Conservation (phyloP, 1,140 invertebrate species). For the Trichonephila clavipes region DNA sequence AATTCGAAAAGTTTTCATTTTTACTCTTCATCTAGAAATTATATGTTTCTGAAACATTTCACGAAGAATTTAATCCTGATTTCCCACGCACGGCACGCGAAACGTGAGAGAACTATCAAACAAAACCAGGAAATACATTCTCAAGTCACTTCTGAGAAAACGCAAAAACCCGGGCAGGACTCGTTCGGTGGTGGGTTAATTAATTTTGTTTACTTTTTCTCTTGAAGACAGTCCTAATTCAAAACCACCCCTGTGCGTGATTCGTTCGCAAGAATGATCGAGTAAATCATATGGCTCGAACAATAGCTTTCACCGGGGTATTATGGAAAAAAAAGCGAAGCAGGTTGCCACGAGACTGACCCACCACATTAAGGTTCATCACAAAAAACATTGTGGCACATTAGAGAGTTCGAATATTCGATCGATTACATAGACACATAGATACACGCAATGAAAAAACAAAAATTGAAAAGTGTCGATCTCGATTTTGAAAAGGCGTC, state of each 20-base stretch:
- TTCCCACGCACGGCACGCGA: no score
- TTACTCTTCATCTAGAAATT: no score
- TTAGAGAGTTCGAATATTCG: not conserved
- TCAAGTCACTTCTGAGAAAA: no score
- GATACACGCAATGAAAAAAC: not conserved
- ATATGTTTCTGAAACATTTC: no score
- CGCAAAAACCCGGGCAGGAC: no score
- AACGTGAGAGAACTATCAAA: no score
- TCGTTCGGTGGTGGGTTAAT: no score
- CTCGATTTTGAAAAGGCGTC: conserved; percentile 47
- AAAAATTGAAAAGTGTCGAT: not conserved
- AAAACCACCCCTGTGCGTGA: not conserved
- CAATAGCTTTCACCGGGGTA: not conserved
- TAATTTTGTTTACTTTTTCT: not conserved
- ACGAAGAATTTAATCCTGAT: no score
- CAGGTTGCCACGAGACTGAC: not conserved
- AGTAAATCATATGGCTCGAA: not conserved
- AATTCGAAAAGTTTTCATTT: no score
- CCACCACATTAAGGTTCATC: not conserved
- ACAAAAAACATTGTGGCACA: not conserved
- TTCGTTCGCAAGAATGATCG: not conserved
- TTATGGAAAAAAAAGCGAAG: not conserved
- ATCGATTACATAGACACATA: not conserved
- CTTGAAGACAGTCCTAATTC: not conserved
- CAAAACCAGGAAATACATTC: no score